Conservation (phyloP, 2,888 invertebrate genomes). For the Erebia ligea region DNA sequence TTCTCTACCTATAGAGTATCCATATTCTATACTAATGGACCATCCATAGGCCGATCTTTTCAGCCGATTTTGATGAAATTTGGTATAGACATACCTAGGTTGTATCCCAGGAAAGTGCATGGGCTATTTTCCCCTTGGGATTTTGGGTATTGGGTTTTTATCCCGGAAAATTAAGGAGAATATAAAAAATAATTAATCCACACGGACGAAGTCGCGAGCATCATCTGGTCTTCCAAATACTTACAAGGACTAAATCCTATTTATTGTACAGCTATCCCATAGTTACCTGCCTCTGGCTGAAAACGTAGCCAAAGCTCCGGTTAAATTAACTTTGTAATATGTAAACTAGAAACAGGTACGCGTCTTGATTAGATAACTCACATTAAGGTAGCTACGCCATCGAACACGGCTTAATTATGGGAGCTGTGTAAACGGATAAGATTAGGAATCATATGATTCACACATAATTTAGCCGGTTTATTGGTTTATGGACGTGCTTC, state of each 20-base stretch:
- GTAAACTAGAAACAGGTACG: slow-evolving; percentile 11
- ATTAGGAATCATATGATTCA: slow-evolving; percentile 11
- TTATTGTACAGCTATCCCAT: not conserved
- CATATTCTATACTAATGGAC: too few species aligned
- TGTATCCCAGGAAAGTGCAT: too few species aligned
- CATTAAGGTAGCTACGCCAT: not conserved
- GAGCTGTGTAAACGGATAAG: slow-evolving; percentile 11
- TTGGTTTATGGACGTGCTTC: not conserved
- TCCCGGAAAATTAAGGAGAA: too few species aligned
- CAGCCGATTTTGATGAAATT: too few species aligned
- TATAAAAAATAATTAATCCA: too few species aligned
- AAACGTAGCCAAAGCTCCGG: slow-evolving; percentile 6
- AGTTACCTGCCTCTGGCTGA: not conserved
- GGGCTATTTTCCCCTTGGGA: too few species aligned
- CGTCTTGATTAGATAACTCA: slow-evolving; percentile 11
- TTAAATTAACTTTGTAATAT: slow-evolving; percentile 19
- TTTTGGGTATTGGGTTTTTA: too few species aligned
- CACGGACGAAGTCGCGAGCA: too few species aligned
- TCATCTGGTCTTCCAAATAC: too few species aligned
- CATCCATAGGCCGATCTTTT: too few species aligned
- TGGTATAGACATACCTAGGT: too few species aligned
- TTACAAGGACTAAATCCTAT: not conserved
- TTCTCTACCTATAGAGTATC: too few species aligned
- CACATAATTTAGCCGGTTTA: slow-evolving; percentile 15
- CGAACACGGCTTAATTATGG: slow-evolving; percentile 15